Percentiles rank a stretch among this genome's conserved stretches.
phyloP scores from a whole-genome alignment of 2,113 vertebrate genomes.

The rabbit (Oryctolagus cuniculus) region mOryCun1.1 NC_091432.1:212765501-212766000 shows the following conservation, averaged over 20 bases:
- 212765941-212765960: not conserved
- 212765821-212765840: not conserved
- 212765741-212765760: not conserved
- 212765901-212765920: not conserved
- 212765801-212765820: not conserved
- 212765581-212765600: no score
- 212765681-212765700: not conserved
- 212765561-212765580: no score
- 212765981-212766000: not conserved
- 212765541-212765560: no score
- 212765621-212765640: no score
- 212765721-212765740: not conserved
- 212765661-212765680: no score
- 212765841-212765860: not conserved
- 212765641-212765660: no score
- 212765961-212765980: not conserved
- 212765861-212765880: not conserved
- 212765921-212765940: not conserved
- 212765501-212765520: no score
- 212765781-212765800: not conserved
- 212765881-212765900: not conserved
- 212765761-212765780: not conserved
- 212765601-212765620: no score
- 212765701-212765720: conserved; percentile 31
- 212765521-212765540: no score